Evolutionary conservation across 1,140 invertebrate species (phyloP).

Genomic region (Archegozetes longisetosus): DNA sequence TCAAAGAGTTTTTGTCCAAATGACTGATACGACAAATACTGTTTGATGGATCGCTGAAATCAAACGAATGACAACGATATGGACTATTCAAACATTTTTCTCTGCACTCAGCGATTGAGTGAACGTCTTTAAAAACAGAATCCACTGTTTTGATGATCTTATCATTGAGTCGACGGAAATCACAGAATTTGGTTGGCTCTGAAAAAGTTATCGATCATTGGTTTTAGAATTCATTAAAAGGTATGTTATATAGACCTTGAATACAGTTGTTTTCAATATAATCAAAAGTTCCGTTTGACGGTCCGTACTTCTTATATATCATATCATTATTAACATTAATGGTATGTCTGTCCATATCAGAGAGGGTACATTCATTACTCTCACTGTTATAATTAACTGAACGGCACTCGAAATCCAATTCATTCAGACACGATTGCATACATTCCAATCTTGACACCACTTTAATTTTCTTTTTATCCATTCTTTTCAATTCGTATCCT

Average conservation of each 20-base stretch:
- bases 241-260: slow-evolving; percentile 25
- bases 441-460: slow-evolving; percentile 55
- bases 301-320: slow-evolving; percentile 7
- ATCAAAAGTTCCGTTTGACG: slow-evolving; percentile 20
- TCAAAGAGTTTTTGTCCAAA: slow-evolving; percentile 66
- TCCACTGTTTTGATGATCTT: slow-evolving; percentile 82
- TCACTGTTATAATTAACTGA: slow-evolving; percentile 73
- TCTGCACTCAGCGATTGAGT: slow-evolving; percentile 58
- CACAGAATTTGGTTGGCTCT: slow-evolving; percentile 43
- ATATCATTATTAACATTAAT: slow-evolving; percentile 10
- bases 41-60: slow-evolving; percentile 78
- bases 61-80: slow-evolving; percentile 65
- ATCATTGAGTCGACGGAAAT: slow-evolving; percentile 71
- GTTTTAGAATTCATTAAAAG: not conserved
- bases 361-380: slow-evolving; percentile 63
- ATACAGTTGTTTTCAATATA: slow-evolving; percentile 37
- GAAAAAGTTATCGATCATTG: not conserved
- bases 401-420: slow-evolving; percentile 73
- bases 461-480: slow-evolving; percentile 37
- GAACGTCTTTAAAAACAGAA: slow-evolving; percentile 66
- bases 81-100: slow-evolving; percentile 72
- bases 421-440: slow-evolving; percentile 65
- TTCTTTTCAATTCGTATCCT: slow-evolving; percentile 34
- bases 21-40: slow-evolving; percentile 79
- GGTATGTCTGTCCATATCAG: slow-evolving; percentile 64